Evolutionary conservation across 2,797 vertebrate genomes (phyloP).

Genomic region (Oceanodroma leucorhoa): DNA sequence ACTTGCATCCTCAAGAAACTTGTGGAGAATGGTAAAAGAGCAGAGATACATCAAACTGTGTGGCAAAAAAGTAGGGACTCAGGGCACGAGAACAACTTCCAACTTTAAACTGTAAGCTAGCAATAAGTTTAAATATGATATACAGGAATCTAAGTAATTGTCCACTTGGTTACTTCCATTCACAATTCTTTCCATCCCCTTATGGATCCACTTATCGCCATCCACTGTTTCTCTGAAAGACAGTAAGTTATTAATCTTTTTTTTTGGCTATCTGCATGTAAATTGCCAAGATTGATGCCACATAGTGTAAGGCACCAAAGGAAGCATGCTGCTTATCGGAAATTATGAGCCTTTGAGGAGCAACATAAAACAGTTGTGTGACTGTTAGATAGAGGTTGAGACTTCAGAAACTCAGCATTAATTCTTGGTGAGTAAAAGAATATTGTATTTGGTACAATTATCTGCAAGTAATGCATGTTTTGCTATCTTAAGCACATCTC

Average conservation of each 20-base stretch:
- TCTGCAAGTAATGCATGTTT: background rate
- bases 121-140: background rate
- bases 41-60: background rate
- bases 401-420: background rate
- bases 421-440: background rate
- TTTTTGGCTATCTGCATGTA: background rate
- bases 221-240: background rate
- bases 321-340: background rate
- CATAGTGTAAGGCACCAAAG: background rate
- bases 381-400: background rate
- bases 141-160: background rate
- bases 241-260: fast-evolving
- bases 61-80: background rate
- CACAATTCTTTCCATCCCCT: background rate
- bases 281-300: background rate
- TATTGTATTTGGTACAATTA: background rate
- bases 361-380: background rate
- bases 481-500: background rate
- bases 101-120: background rate
- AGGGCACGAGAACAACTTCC: background rate
- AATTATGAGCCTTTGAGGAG: background rate
- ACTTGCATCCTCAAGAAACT: background rate
- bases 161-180: background rate
- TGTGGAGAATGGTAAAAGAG: background rate
- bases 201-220: background rate